These are phyloP conservation scores for Ylistrum balloti DNA, from an alignment of 1,140 invertebrate species.

Conservation along the genomic window DNA sequence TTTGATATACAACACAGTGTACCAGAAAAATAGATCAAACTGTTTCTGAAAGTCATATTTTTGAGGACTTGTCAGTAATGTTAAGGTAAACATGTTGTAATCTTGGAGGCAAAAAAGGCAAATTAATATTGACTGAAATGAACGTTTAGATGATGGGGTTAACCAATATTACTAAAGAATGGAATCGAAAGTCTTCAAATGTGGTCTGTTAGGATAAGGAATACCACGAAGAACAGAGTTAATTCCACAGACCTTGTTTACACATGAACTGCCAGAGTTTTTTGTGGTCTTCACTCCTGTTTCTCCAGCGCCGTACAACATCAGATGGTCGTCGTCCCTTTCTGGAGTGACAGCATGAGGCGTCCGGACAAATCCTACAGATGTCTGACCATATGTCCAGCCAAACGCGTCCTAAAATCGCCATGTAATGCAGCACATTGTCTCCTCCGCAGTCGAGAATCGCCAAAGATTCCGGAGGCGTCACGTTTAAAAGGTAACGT, in stretches of 20 bases:
- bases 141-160: too few relatives aligned
- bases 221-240: too few relatives aligned
- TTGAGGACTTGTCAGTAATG: too few relatives aligned
- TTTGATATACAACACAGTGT: too few relatives aligned
- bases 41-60: too few relatives aligned
- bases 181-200: too few relatives aligned
- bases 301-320: not conserved
- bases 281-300: slow-evolving; percentile 10
- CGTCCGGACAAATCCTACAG: slow-evolving; percentile 20
- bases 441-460: not conserved
- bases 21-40: too few relatives aligned
- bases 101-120: too few relatives aligned
- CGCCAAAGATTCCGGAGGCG: not conserved
- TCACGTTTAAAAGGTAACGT: not conserved
- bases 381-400: not conserved
- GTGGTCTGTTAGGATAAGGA: too few relatives aligned
- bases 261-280: not conserved
- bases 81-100: too few relatives aligned
- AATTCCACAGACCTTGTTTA: not conserved
- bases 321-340: not conserved
- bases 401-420: not conserved
- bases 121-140: too few relatives aligned
- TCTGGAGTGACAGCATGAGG: not conserved
- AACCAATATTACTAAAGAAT: too few relatives aligned
- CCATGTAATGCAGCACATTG: slow-evolving; percentile 7